phyloP scores from a whole-genome alignment of 2,113 vertebrate species.

The Ploceus nigricollis region DNA sequence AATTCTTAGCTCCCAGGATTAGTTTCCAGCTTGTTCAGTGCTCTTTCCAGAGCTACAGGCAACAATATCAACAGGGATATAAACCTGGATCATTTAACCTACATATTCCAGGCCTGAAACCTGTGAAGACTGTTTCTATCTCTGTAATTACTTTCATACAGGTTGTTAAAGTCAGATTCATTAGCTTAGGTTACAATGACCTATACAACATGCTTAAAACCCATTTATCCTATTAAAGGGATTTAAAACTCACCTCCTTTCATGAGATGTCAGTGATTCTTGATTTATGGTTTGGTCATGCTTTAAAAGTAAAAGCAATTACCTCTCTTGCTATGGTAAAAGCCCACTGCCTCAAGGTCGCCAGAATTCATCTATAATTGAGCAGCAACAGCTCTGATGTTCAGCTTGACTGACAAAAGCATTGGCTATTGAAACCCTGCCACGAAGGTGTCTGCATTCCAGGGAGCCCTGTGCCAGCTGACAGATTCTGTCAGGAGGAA shows the following conservation, averaged over 20 bases:
- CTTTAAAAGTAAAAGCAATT: slow-evolving; percentile 31
- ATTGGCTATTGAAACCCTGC: neutral
- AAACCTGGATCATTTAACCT: neutral
- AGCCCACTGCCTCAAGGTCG: slow-evolving; percentile 1
- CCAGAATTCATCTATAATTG: neutral
- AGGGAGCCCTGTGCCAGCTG: neutral
- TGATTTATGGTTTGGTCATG: slow-evolving; percentile 10
- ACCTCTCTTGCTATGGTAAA: neutral
- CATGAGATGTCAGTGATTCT: neutral
- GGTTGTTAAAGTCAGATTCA: slow-evolving; percentile 15
- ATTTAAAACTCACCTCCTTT: neutral
- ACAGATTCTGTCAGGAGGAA: neutral
- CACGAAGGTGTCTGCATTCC: neutral
- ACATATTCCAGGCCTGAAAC: neutral
- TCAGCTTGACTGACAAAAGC: neutral
- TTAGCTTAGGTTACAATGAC: slow-evolving; percentile 51
- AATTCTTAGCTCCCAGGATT: neutral
- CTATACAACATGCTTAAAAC: slow-evolving; percentile 27
- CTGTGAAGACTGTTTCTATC: neutral
- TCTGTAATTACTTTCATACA: neutral
- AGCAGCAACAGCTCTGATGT: neutral
- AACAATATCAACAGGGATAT: neutral
- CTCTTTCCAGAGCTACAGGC: neutral
- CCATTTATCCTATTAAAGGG: slow-evolving; percentile 33
- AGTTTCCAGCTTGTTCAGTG: neutral